Percentiles rank a stretch among this genome's conserved stretches.
Evolutionary conservation across 1,140 invertebrate genomes (phyloP).

Genomic region (Drosophila teissieri): DNA sequence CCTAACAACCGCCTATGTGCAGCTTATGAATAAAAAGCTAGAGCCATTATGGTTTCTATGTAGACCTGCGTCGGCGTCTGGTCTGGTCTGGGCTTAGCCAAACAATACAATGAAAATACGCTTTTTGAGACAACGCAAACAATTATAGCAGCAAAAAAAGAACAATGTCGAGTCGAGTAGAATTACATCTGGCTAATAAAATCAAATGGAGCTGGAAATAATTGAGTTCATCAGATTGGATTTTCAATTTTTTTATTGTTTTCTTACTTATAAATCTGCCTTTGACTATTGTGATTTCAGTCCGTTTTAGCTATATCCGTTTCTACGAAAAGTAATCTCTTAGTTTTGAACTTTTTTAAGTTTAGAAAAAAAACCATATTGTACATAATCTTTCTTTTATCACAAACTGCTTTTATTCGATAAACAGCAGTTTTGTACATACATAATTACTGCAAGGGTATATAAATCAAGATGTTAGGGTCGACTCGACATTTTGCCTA

Average conservation of each 20-base stretch:
- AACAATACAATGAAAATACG: conserved; percentile 30
- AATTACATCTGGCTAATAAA: conserved; percentile 30
- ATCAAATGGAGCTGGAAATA: conserved; percentile 26
- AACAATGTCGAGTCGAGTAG: conserved; percentile 21
- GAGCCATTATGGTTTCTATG: conserved; percentile 53
- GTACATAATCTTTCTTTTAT: no score
- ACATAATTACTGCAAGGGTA: no score
- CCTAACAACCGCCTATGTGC: conserved; percentile 46
- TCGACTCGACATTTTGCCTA: no score
- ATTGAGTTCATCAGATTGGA: conserved; percentile 4
- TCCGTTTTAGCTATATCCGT: no score
- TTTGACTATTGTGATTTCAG: conserved; percentile 14
- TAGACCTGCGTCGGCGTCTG: conserved; percentile 26
- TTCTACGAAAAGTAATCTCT: no score
- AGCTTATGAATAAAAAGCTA: conserved; percentile 12
- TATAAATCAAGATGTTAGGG: no score
- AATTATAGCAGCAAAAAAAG: conserved; percentile 18
- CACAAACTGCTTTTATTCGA: no score
- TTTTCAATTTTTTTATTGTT: conserved; percentile 3
- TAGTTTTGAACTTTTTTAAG: no score
- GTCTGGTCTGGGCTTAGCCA: conserved; percentile 13
- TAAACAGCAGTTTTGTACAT: no score
- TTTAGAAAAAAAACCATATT: no score
- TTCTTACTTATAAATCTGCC: conserved; percentile 18
- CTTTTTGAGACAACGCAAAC: conserved; percentile 26